Base-by-base conservation (phyloP, 2,888 invertebrate species). In the Eugnorisma glareosa region DNA sequence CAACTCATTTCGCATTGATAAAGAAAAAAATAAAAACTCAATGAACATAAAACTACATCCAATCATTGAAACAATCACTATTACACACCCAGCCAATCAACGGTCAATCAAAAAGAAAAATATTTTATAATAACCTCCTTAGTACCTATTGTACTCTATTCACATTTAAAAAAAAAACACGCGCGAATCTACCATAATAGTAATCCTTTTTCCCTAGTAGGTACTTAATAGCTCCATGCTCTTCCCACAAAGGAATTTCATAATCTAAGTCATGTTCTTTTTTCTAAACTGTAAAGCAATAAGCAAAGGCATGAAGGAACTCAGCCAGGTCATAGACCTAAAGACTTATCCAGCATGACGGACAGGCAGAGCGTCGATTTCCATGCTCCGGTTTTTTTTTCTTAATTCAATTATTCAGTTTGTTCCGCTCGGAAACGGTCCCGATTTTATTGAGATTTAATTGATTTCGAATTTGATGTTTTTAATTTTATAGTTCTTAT, bases 301-400 rank as follows among this genome's bases (percentile, higher is more conserved):
- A 82, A 70, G 77, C 81, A 63, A 51, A 69, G 76, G 75, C 81
- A 75, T 83, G 67, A 73, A 83, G 75, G 78, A 78, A 82, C 82
- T 77, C 78, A 67, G 79, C 57, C 79, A 82, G 86, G 87, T 87
- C 86, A 80, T 79, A 83, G 87, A 87, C 86, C 86, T 45, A 74
- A 8, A 75, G 73, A 70, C 75, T 83, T 85, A 84, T 76, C 77
- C 70, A 87, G 86, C 86, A 87, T 87, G 87, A 87, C 86, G 83
- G 78, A 74, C 78, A 64, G 73, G 64, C 80, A 69, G 79, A 86
- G 73, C 78, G 67, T 75, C 86, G 75, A 89, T 87, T 87, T 78
- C 77, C 80, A 85, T 83, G 86, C 82, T 88, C 87, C 77, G 86
- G 59, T 87, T 88, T 89, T 86, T 88, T 87, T 84, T 64, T 69